phyloP scores from a whole-genome alignment of 2,888 invertebrate genomes.

The Amphimallon solstitiale region DNA sequence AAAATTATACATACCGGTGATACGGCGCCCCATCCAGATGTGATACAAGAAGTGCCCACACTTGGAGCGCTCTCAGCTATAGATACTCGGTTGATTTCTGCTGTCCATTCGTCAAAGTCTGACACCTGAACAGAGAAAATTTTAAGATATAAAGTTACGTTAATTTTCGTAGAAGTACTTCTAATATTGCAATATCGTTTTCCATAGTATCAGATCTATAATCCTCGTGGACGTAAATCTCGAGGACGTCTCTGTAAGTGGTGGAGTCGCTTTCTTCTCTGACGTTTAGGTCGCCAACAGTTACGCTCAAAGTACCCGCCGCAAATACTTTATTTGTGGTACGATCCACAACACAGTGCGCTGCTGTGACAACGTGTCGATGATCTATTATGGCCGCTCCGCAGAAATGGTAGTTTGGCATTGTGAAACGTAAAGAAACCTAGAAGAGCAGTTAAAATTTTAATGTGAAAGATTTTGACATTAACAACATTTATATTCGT shows the following conservation, averaged over 20 bases:
- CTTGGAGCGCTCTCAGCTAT: conserved; percentile 20
- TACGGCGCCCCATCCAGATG: conserved; percentile 35
- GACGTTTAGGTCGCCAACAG: conserved; percentile 36
- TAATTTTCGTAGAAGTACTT: conserved; percentile 31
- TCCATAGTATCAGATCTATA: conserved; percentile 14
- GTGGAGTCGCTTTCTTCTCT: conserved; percentile 23
- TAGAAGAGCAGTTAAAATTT: conserved; percentile 8
- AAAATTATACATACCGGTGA: conserved; percentile 17
- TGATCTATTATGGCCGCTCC: conserved; percentile 34
- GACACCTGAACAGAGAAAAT: conserved; percentile 32
- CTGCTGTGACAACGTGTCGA: conserved; percentile 32
- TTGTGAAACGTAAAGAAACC: conserved; percentile 25
- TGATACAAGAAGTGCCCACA: conserved; percentile 2
- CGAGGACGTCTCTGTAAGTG: conserved; percentile 4
- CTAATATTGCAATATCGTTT: conserved; percentile 42
- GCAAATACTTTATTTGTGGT: background rate
- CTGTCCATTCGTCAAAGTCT: conserved; percentile 37
- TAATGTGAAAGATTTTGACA: background rate
- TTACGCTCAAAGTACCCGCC: conserved; percentile 15
- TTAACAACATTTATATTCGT: background rate
- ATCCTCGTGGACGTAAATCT: conserved; percentile 27
- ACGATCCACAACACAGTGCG: conserved; percentile 24
- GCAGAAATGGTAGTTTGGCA: conserved; percentile 34
- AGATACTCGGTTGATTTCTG: conserved; percentile 15
- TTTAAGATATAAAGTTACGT: too few species aligned